phyloP scores from a whole-genome alignment of 2,113 vertebrate species.

The Tragelaphus strepsiceros region DNA sequence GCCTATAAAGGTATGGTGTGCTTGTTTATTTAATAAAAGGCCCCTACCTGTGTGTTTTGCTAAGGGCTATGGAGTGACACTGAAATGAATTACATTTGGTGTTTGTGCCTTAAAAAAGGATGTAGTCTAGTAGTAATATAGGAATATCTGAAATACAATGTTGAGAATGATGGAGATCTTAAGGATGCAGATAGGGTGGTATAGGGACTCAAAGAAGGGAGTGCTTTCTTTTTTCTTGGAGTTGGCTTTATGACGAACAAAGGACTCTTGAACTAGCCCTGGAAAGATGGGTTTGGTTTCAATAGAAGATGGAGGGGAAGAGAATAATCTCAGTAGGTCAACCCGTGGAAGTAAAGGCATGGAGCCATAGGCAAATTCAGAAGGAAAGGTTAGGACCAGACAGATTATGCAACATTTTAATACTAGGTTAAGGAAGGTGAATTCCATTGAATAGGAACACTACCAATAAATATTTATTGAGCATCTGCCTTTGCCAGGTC shows the following conservation, averaged over 20 bases:
- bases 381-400: background rate
- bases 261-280: background rate
- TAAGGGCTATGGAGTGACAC: background rate
- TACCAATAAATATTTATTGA: background rate
- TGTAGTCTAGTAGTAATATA: background rate
- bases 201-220: background rate
- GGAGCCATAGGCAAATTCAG: background rate
- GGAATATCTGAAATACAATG: background rate
- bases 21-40: constrained; percentile 20
- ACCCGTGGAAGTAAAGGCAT: background rate
- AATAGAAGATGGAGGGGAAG: background rate
- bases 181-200: background rate
- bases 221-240: background rate
- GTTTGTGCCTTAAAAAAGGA: background rate
- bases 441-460: background rate
- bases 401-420: background rate
- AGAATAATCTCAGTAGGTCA: background rate
- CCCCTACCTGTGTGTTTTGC: background rate
- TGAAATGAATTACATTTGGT: background rate
- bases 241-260: background rate
- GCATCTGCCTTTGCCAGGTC: background rate
- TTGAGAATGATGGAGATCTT: background rate
- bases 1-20: background rate
- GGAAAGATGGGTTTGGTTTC: background rate
- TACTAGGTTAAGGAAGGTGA: background rate